phyloP scores from a whole-genome alignment of 2,888 invertebrate genomes.

The Strigamia crassipes region DNA sequence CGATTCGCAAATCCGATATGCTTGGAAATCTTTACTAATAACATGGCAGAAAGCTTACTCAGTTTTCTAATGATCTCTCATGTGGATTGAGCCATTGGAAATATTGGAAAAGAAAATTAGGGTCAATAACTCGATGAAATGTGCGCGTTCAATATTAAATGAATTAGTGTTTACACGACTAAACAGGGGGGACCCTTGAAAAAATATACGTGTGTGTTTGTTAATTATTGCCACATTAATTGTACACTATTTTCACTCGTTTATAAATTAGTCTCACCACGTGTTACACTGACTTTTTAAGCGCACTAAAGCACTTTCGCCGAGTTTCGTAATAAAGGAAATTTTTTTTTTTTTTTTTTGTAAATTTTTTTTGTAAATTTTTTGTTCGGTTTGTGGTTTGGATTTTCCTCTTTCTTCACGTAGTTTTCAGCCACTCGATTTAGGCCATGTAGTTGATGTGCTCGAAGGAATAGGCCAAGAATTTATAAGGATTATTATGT shows the following conservation, averaged over 20 bases:
- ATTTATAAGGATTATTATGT: neutral
- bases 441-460: conserved; percentile 1
- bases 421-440: neutral
- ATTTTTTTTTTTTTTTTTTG: neutral
- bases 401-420: neutral
- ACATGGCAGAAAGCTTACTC: neutral
- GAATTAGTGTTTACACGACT: too few species aligned
- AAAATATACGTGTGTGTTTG: too few species aligned
- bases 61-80: neutral
- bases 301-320: too few species aligned
- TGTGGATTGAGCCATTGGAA: neutral
- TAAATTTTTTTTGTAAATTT: too few species aligned
- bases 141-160: too few species aligned
- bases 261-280: too few species aligned
- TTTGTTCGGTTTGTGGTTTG: neutral
- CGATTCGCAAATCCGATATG: neutral
- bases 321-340: neutral
- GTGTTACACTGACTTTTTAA: too few species aligned
- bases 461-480: conserved; percentile 13
- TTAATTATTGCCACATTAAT: too few species aligned
- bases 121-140: neutral
- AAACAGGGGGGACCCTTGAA: too few species aligned
- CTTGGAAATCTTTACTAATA: neutral
- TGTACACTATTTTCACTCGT: too few species aligned
- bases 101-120: neutral